Evolutionary conservation across 2,113 vertebrate genomes (phyloP), one percentile per base, ranked within the genome.

Genomic region (Alligator sinensis): DNA sequence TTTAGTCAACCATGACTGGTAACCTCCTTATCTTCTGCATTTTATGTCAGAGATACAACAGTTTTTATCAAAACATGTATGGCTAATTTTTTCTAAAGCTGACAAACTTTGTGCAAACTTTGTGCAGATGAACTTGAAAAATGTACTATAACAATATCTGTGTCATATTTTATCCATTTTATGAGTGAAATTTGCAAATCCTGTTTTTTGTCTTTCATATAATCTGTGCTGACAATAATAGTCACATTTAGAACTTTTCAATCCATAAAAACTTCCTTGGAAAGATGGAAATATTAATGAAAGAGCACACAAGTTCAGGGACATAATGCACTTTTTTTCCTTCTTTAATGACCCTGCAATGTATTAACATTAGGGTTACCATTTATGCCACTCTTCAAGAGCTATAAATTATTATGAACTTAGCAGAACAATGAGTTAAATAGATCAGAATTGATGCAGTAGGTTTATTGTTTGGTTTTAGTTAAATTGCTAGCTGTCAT

Each of bases 1-100:
- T 91, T 96, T 96, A 97, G 93, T 96, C 96, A 96, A 94, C 93
- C 90, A 94, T 95, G 96, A 97, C 85, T 82, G 63, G 94, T 85
- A 87, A 86, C 95, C 91, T 96, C 92, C 95, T 94, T 86, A 92
- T 95, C 93, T 90, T 93, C 90, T 93, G 80, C 74, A 94, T 96
- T 97, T 97, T 21, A 6, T 97, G 95, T 95, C 83, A 96, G 92
- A 96, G 77, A 88, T 96, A 97, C 70, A 93, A 88, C 95, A 95
- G 94, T 97, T 98, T 47, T 93, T 95, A 89, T 97, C 88, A 91
- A 89, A 79, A 70, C 54, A 30, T 60, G 80, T 86, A 93, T 61
- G 77, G 80, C 66, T 93, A 93, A 91, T 95, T 93, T 91, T 90
- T 96, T 96, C 88, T 90, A 95, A 96, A 94, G 66, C 87, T 96